These are phyloP conservation scores for Abscondita cerata DNA, from an alignment of 2,888 invertebrate species.

Conservation along the genomic window DNA sequence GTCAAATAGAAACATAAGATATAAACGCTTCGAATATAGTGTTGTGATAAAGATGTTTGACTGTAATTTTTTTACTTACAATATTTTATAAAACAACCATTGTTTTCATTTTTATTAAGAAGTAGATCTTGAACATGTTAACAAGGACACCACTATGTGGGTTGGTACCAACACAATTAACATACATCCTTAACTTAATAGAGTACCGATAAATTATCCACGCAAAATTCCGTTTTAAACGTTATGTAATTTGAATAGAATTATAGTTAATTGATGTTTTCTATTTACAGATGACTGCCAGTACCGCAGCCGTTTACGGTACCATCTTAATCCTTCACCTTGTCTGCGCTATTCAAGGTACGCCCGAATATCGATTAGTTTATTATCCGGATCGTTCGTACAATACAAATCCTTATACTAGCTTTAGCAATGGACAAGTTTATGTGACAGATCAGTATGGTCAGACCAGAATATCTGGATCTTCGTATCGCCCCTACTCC, in stretches of 20 bases:
- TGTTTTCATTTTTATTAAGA: too few relatives aligned
- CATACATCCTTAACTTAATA: too few relatives aligned
- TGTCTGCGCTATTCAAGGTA: slow-evolving; percentile 14
- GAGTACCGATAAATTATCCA: too few relatives aligned
- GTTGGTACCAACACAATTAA: too few relatives aligned
- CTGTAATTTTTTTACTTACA: too few relatives aligned
- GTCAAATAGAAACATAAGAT: too few relatives aligned
- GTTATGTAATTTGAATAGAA: not conserved
- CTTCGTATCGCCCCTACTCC: slow-evolving; percentile 10
- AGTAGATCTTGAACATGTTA: too few relatives aligned
- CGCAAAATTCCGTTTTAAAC: too few relatives aligned
- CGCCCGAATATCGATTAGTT: slow-evolving; percentile 23
- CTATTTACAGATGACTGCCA: slow-evolving; percentile 25
- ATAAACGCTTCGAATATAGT: too few relatives aligned
- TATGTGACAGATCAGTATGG: slow-evolving; percentile 56
- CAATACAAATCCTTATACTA: slow-evolving; percentile 28
- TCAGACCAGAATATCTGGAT: slow-evolving; percentile 43
- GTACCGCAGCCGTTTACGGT: slow-evolving; percentile 5
- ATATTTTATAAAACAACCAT: too few relatives aligned
- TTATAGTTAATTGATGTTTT: not conserved
- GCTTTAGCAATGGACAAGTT: slow-evolving; percentile 44
- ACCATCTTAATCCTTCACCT: slow-evolving; percentile 20
- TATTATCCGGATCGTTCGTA: slow-evolving; percentile 23
- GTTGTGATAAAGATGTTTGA: too few relatives aligned
- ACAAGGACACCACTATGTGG: too few relatives aligned